Evolutionary conservation across 2,113 vertebrate species (phyloP).

Genomic region (Oncorhynchus tshawytscha): DNA sequence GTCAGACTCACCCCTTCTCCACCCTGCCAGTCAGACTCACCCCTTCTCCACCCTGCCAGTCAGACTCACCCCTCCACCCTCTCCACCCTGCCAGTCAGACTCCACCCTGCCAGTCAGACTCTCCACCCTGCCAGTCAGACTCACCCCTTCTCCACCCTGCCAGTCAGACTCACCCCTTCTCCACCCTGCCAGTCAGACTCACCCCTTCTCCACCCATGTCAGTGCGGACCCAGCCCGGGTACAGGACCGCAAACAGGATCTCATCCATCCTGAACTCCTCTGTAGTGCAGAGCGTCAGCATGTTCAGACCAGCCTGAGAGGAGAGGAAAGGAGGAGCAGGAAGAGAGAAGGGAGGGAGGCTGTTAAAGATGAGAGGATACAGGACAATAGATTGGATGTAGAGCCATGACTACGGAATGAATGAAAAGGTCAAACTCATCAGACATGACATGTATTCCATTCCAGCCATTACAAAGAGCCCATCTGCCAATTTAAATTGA

Average conservation of each 20-base stretch:
- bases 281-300: constrained; percentile 26
- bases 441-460: no score
- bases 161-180: no score
- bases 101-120: no score
- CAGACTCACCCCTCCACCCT: no score
- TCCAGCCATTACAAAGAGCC: no score
- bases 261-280: constrained; percentile 38
- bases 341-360: neutral
- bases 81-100: no score
- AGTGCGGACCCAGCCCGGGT: constrained; percentile 41
- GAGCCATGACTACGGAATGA: neutral
- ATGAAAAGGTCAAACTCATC: neutral
- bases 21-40: no score
- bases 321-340: neutral
- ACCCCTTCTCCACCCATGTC: constrained; percentile 47
- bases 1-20: no score
- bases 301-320: constrained; percentile 31
- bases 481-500: no score
- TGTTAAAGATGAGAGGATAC: neutral
- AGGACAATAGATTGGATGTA: neutral
- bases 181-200: constrained; percentile 12
- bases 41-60: no score
- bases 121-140: no score
- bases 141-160: no score
- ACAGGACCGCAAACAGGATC: constrained; percentile 44